phyloP scores from a whole-genome alignment of 2,888 invertebrate species.

The Neuroscelio doddi region DNA sequence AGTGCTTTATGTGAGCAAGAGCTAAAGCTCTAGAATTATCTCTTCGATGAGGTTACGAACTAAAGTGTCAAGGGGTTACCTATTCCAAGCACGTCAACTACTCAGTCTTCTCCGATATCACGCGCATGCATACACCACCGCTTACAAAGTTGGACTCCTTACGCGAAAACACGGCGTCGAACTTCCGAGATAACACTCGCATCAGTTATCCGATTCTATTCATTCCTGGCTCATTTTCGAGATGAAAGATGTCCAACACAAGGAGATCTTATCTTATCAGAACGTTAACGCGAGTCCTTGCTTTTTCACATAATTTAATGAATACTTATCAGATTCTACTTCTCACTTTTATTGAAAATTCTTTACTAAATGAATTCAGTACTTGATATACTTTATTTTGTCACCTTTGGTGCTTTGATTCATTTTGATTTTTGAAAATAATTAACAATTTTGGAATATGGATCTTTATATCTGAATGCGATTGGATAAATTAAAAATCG shows the following conservation, averaged over 20 bases:
- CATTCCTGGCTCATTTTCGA: background rate
- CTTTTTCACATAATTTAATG: background rate
- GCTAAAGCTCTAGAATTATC: background rate
- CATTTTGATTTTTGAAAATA: background rate
- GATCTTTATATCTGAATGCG: background rate
- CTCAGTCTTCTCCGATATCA: background rate
- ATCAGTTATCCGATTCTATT: conserved; percentile 5
- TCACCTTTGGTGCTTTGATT: background rate
- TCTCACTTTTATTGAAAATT: no score
- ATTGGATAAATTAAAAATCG: background rate
- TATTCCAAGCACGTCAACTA: conserved; percentile 1
- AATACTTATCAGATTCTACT: no score
- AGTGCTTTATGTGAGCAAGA: background rate
- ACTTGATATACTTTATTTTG: no score
- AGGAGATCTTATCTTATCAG: conserved; percentile 2
- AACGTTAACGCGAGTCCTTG: background rate
- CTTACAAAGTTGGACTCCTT: conserved; percentile 2
- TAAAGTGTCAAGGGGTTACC: background rate
- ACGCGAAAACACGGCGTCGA: conserved; percentile 1
- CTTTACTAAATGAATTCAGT: no score
- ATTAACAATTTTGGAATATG: no score
- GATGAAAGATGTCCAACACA: conserved; percentile 1
- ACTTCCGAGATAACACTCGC: background rate
- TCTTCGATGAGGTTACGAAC: conserved; percentile 1
- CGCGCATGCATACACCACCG: background rate